A percentile compares a stretch with the other conserved stretches of the same genome.
phyloP scores from a whole-genome alignment of 2,888 invertebrate genomes.

The Eupithecia dodoneata region DNA sequence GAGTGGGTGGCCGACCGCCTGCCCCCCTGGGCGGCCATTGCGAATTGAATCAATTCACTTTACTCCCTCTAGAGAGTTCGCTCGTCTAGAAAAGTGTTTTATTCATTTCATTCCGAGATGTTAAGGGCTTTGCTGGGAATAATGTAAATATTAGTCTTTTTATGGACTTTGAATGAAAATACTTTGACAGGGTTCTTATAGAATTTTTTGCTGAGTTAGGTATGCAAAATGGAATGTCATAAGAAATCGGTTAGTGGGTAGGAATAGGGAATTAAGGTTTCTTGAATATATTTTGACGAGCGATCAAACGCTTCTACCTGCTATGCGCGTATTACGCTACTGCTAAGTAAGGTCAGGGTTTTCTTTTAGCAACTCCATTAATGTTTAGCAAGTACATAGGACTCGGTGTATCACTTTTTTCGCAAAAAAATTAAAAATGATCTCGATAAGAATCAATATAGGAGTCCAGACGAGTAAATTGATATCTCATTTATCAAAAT shows the following conservation, averaged over 20 bases:
- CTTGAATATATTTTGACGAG: too few relatives aligned
- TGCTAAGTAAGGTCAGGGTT: too few relatives aligned
- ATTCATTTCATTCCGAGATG: conserved; percentile 46
- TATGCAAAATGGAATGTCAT: background rate
- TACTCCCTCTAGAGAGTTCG: conserved; percentile 62
- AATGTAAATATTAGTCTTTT: conserved; percentile 19
- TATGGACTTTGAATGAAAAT: background rate
- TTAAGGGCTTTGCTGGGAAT: conserved; percentile 14
- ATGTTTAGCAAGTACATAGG: too few relatives aligned
- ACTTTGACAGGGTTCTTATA: background rate
- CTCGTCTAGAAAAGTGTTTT: conserved; percentile 59
- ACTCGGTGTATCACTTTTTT: too few relatives aligned
- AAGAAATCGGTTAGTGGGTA: background rate
- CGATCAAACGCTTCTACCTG: too few relatives aligned
- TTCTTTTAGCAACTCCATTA: too few relatives aligned
- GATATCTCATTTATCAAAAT: too few relatives aligned
- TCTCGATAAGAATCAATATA: too few relatives aligned
- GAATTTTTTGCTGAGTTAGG: background rate
- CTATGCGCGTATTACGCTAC: too few relatives aligned
- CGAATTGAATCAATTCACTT: conserved; percentile 80
- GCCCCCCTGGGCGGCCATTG: conserved; percentile 50
- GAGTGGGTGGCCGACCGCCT: conserved; percentile 46
- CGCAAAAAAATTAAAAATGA: too few relatives aligned
- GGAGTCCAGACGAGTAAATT: too few relatives aligned
- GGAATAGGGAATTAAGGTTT: background rate